phyloP scores from a whole-genome alignment of 2,113 vertebrate genomes.

The Aegithalos caudatus region DNA sequence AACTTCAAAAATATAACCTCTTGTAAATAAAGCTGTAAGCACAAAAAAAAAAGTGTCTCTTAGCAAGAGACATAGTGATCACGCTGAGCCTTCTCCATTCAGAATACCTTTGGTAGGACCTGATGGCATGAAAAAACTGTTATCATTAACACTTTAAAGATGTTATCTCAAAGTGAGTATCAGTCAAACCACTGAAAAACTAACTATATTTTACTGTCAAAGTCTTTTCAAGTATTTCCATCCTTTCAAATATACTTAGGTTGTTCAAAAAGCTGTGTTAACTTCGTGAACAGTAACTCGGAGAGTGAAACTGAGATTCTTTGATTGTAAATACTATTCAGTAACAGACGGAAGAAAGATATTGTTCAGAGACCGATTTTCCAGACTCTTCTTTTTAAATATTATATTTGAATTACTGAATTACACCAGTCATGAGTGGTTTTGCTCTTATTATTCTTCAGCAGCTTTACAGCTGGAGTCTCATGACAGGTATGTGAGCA shows the following conservation, averaged over 20 bases:
- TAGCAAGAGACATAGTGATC: neutral
- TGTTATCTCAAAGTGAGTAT: neutral
- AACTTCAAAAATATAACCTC: neutral
- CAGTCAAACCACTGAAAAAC: constrained; percentile 12
- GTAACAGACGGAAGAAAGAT: neutral
- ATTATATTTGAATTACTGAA: neutral
- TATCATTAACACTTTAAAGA: neutral
- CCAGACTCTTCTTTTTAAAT: neutral
- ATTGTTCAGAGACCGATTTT: neutral
- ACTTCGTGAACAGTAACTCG: neutral
- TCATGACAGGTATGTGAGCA: neutral
- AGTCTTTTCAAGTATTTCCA: neutral
- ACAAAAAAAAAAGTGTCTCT: neutral
- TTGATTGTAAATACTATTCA: neutral
- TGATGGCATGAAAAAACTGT: neutral
- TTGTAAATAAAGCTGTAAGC: neutral
- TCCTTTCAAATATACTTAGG: neutral
- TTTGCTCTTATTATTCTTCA: neutral
- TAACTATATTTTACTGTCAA: neutral
- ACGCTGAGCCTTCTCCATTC: neutral
- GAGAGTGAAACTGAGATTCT: neutral
- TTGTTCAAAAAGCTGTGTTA: neutral
- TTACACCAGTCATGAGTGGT: neutral
- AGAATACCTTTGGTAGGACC: neutral
- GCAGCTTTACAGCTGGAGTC: neutral